These are phyloP conservation scores for Drosophila kurseongensis DNA, from an alignment of 1,140 invertebrate genomes.

Conservation along the genomic window DNA sequence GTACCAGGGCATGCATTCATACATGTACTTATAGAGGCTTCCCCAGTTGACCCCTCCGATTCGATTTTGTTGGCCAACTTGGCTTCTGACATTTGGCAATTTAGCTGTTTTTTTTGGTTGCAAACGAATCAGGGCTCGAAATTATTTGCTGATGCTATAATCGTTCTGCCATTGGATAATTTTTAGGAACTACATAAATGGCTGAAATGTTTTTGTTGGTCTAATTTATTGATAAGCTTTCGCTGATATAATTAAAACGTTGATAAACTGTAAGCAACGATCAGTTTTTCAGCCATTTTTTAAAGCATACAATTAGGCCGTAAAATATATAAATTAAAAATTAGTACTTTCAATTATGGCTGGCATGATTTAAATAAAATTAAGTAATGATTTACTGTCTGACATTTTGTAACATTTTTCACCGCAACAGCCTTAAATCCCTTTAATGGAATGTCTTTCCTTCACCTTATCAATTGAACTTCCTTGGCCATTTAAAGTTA, in stretches of 20 bases:
- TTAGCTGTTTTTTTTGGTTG: slow-evolving; percentile 27
- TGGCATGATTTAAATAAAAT: too few relatives aligned
- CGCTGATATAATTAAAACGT: too few relatives aligned
- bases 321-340: too few relatives aligned
- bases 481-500: slow-evolving; percentile 52
- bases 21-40: slow-evolving; percentile 23
- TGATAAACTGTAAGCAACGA: too few relatives aligned
- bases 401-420: background rate
- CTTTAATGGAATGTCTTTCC: background rate
- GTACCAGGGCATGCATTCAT: slow-evolving; percentile 43
- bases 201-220: background rate
- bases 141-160: slow-evolving; percentile 45
- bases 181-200: background rate
- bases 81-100: slow-evolving; percentile 51
- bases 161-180: slow-evolving; percentile 45
- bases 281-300: too few relatives aligned
- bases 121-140: slow-evolving; percentile 36
- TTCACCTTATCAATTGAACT: slow-evolving; percentile 7
- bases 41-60: slow-evolving; percentile 15
- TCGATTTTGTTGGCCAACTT: slow-evolving; percentile 11
- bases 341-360: too few relatives aligned
- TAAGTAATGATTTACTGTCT: too few relatives aligned
- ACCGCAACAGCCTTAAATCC: background rate
- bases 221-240: too few relatives aligned
- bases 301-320: too few relatives aligned